Evolutionary conservation across 2,888 invertebrate species (phyloP).

Genomic region (Chymomyza fuscimana): DNA sequence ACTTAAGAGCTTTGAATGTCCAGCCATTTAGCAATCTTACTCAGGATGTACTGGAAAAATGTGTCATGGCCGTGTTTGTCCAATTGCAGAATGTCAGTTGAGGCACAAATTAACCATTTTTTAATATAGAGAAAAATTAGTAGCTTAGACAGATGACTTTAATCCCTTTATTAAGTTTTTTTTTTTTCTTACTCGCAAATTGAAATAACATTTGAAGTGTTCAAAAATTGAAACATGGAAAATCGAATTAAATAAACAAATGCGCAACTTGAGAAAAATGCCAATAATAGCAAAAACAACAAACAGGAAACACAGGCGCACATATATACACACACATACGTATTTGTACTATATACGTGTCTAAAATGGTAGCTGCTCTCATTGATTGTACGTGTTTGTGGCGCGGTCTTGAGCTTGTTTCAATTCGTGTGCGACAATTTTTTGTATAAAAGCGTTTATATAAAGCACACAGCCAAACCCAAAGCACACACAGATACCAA

Average conservation of each 20-base stretch:
- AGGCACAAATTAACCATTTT: constrained; percentile 16
- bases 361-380: constrained; percentile 20
- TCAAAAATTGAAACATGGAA: constrained; percentile 55
- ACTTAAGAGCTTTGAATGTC: constrained; percentile 40
- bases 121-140: neutral
- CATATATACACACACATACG: constrained; percentile 2
- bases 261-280: constrained; percentile 79
- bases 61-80: constrained; percentile 52
- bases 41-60: constrained; percentile 42
- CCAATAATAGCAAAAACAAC: constrained; percentile 46
- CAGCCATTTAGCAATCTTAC: constrained; percentile 31
- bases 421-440: constrained; percentile 21
- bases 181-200: neutral
- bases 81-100: constrained; percentile 16
- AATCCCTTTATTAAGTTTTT: too few species aligned
- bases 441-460: constrained; percentile 14
- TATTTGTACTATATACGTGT: neutral
- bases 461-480: constrained; percentile 17
- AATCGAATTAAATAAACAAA: constrained; percentile 80
- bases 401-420: constrained; percentile 5
- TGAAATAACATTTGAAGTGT: constrained; percentile 8
- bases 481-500: constrained; percentile 13
- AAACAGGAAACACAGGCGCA: neutral
- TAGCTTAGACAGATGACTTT: neutral
- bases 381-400: constrained; percentile 54